These are phyloP conservation scores for Mythimna pallens DNA, from an alignment of 2,888 invertebrate species.

Conservation along the genomic window DNA sequence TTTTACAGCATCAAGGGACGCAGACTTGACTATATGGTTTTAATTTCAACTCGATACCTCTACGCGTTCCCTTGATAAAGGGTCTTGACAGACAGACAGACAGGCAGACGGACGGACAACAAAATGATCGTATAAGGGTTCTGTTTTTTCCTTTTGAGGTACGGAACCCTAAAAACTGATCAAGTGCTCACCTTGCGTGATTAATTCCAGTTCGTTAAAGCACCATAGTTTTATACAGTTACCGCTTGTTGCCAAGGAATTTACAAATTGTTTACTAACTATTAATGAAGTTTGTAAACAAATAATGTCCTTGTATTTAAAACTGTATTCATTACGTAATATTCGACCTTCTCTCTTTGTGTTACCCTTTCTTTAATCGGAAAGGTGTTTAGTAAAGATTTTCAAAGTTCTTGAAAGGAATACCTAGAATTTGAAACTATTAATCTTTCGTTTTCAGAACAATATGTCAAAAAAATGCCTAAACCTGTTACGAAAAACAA, in stretches of 20 bases:
- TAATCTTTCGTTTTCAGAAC: neutral
- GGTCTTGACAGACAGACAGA: too few relatives aligned
- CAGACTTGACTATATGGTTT: too few relatives aligned
- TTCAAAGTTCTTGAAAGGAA: constrained; percentile 3
- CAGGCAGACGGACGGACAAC: too few relatives aligned
- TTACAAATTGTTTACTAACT: constrained; percentile 61
- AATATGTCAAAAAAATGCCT: neutral
- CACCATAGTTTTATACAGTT: constrained; percentile 56
- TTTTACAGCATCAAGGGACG: too few relatives aligned
- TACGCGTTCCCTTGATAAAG: too few relatives aligned
- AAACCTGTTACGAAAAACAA: neutral
- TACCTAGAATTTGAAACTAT: neutral
- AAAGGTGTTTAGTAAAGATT: neutral
- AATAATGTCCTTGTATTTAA: constrained; percentile 41
- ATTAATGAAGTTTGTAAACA: constrained; percentile 52
- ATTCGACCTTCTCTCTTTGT: neutral
- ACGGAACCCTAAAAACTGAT: neutral
- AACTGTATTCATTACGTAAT: constrained; percentile 7
- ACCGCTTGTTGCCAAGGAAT: constrained; percentile 49
- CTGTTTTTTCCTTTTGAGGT: too few relatives aligned
- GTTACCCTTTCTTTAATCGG: neutral
- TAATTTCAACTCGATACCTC: too few relatives aligned
- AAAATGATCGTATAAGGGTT: too few relatives aligned
- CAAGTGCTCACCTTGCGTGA: constrained; percentile 50
- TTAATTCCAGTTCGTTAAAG: constrained; percentile 46